phyloP scores from a whole-genome alignment of 1,140 invertebrate genomes.

The Trinorchestia longiramus region DNA sequence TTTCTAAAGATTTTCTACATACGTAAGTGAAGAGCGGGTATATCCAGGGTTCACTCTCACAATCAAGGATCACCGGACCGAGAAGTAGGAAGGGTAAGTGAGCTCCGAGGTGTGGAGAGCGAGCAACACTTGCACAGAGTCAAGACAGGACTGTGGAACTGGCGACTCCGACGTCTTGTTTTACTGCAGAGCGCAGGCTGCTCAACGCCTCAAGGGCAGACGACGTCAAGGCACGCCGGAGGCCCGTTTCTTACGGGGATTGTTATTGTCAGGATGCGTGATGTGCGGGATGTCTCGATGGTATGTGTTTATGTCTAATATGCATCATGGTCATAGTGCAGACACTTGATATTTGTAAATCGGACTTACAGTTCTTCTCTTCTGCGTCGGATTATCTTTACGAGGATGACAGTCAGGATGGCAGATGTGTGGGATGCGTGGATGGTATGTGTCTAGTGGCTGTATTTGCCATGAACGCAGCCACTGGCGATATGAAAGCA shows the following conservation, averaged over 20 bases:
- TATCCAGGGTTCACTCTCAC: conserved; percentile 17
- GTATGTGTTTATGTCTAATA: not conserved
- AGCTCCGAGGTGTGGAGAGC: not conserved
- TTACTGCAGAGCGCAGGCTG: not conserved
- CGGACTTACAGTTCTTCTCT: not conserved
- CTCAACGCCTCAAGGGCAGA: not conserved
- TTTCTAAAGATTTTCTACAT: not conserved
- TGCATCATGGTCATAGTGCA: not conserved
- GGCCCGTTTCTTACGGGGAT: not conserved
- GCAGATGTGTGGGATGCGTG: not conserved
- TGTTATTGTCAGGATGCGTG: not conserved
- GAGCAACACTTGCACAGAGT: conserved; percentile 29
- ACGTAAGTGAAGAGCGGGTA: not conserved
- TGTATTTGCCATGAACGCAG: not conserved
- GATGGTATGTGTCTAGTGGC: not conserved
- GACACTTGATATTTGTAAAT: not conserved
- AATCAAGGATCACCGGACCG: conserved; percentile 4
- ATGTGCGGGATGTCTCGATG: not conserved
- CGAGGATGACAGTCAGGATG: too few relatives aligned
- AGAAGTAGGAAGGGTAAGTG: not conserved
- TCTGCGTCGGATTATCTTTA: not conserved
- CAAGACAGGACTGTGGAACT: not conserved
- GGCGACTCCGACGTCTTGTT: not conserved
- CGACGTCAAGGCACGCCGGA: not conserved
- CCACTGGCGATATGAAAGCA: not conserved